Conservation (phyloP, 2,888 invertebrate species). For the Coelinius sp. region DNA sequence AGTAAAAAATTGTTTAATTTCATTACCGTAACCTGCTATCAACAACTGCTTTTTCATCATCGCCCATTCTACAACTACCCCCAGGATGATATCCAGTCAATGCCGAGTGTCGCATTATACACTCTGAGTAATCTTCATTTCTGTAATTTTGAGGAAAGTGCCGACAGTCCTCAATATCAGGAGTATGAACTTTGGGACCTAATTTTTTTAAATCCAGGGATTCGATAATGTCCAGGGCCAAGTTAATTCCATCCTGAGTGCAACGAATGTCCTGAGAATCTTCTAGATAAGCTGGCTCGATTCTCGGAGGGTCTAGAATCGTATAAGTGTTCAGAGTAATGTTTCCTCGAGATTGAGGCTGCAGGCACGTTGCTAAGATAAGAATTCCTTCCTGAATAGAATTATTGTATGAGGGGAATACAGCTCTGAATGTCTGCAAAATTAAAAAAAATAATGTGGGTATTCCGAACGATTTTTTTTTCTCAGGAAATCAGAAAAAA, state of each 20-base stretch:
- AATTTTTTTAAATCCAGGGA: conserved; percentile 75
- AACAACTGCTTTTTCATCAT: conserved; percentile 75
- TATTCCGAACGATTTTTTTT: neutral
- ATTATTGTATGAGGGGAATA: conserved; percentile 79
- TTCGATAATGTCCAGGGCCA: conserved; percentile 73
- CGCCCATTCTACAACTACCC: conserved; percentile 84
- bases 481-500: neutral
- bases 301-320: conserved; percentile 76
- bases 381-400: conserved; percentile 79
- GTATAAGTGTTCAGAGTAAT: conserved; percentile 75
- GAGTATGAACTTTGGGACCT: conserved; percentile 78
- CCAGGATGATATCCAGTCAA: conserved; percentile 85
- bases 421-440: conserved; percentile 75
- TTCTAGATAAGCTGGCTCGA: conserved; percentile 83
- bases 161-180: conserved; percentile 76
- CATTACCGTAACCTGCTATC: conserved; percentile 77
- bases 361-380: conserved; percentile 77
- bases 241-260: conserved; percentile 76
- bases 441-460: conserved; percentile 39
- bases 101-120: conserved; percentile 76
- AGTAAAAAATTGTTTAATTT: neutral
- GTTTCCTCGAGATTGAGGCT: conserved; percentile 81
- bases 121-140: conserved; percentile 76
- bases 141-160: conserved; percentile 71
- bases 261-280: conserved; percentile 76